Conservation (phyloP, 2,888 invertebrate species). For the Nemurella pictetii region DNA sequence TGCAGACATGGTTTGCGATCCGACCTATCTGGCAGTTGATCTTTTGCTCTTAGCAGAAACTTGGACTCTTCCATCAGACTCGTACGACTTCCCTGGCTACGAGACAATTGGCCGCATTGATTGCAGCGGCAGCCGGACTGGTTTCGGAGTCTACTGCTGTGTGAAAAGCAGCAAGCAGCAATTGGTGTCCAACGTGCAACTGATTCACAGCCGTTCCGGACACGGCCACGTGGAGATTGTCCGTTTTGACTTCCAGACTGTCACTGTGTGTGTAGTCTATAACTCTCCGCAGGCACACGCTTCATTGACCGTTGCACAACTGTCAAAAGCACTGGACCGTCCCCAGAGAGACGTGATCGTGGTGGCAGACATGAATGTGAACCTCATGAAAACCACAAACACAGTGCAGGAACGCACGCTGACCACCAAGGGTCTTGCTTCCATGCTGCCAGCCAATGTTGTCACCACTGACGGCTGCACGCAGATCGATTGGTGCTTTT, state of each 20-base stretch:
- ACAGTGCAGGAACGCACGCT: not conserved
- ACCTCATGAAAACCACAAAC: not conserved
- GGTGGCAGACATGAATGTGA: constrained; percentile 20
- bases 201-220: not conserved
- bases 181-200: not conserved
- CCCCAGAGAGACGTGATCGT: not conserved
- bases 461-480: not conserved
- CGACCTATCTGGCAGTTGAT: not conserved
- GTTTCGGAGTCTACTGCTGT: constrained; percentile 1
- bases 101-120: constrained; percentile 10
- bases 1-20: not conserved
- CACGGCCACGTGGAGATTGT: not conserved
- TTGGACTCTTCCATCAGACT: constrained; percentile 2
- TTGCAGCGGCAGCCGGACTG: not conserved
- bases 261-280: constrained; percentile 2
- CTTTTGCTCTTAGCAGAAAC: constrained; percentile 8
- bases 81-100: constrained; percentile 5
- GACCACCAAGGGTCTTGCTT: not conserved
- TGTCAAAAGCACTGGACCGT: not conserved
- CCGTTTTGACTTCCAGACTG: not conserved
- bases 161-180: not conserved
- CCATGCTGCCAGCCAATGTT: not conserved
- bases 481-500: constrained; percentile 21
- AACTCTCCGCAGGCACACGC: not conserved
- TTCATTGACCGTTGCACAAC: not conserved